Evolutionary conservation across 1,140 invertebrate species (phyloP).

Genomic region (Drosophila busckii): DNA sequence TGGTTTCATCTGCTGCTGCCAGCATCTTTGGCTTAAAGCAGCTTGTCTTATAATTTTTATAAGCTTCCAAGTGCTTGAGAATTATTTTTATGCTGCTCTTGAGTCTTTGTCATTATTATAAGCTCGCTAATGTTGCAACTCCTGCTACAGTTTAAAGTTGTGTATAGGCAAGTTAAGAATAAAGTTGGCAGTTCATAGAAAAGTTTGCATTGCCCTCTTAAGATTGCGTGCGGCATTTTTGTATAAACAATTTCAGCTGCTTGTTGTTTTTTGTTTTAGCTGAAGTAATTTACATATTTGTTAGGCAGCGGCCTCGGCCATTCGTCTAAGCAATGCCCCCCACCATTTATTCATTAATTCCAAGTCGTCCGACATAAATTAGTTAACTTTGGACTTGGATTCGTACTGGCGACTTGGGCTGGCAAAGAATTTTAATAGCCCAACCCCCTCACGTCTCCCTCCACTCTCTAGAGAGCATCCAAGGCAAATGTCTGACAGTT

Average conservation of each 20-base stretch:
- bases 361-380: conserved; percentile 76
- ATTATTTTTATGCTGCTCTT: too few relatives aligned
- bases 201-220: conserved; percentile 68
- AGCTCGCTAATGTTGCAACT: too few relatives aligned
- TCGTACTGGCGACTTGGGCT: conserved; percentile 29
- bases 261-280: conserved; percentile 39
- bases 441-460: conserved; percentile 20
- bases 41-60: too few relatives aligned
- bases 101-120: too few relatives aligned
- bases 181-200: conserved; percentile 44
- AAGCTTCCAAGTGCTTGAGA: too few relatives aligned
- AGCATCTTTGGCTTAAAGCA: too few relatives aligned
- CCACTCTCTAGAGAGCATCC: conserved; percentile 4
- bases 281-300: conserved; percentile 68
- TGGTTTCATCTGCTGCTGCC: conserved; percentile 49
- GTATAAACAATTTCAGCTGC: conserved; percentile 29
- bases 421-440: conserved; percentile 68
- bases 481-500: conserved; percentile 1
- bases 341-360: conserved; percentile 76
- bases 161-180: too few relatives aligned
- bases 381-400: conserved; percentile 64
- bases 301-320: conserved; percentile 42
- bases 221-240: conserved; percentile 65
- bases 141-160: too few relatives aligned
- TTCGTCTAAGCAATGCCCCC: conserved; percentile 70